Base-by-base conservation (phyloP, 2,888 invertebrate genomes). In the Agelastica alni region DNA sequence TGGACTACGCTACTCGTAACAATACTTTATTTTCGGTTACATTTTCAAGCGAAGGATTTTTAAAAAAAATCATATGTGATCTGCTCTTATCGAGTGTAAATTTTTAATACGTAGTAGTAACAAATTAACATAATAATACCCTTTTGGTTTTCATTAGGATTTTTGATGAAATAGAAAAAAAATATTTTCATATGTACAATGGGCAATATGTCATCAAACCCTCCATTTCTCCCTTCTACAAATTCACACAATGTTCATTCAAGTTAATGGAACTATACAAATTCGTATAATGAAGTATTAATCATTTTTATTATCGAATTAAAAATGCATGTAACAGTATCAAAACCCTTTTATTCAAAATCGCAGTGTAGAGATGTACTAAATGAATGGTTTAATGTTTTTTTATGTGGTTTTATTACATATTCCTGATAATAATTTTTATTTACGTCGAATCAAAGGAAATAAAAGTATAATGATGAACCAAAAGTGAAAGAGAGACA, bases 401-500 rank as follows among this genome's bases (percentile, higher is more conserved):
- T n/a, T 34, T 49, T 52, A 49, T 59, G 47, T 44, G 59, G 59
- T 59, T 59, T 59, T 49, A 59, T 59, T 57, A 59, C 59, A 59
- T 34, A 47, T 54, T 14, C 42, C 41, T 20, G 32, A 36, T 14
- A 53, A 53, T 47, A 32, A 34, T 42, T 46, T 53, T 42, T 42
- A 36, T 53, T 36, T 43, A 43, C 37, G 46, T 30, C 22, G 16
- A 36, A 7, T 34, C 37, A 39, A 18, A 20, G 10, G 18, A 16
- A n/a, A 49, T 49, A 49, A 42, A 39, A 44, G 18, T 44, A 44
- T 37, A 16, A 17, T 44, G 22, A 42, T 28, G 10, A 22, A 10
- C 17, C 4, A 9, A 30, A 39, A 37, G 51, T 36, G 42, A 41
- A 46, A 55, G 41, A 46, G 34, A 55, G 45, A 55, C 14, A 41